phyloP scores from a whole-genome alignment of 2,888 invertebrate species.

The Drosophila tanythrix region DNA sequence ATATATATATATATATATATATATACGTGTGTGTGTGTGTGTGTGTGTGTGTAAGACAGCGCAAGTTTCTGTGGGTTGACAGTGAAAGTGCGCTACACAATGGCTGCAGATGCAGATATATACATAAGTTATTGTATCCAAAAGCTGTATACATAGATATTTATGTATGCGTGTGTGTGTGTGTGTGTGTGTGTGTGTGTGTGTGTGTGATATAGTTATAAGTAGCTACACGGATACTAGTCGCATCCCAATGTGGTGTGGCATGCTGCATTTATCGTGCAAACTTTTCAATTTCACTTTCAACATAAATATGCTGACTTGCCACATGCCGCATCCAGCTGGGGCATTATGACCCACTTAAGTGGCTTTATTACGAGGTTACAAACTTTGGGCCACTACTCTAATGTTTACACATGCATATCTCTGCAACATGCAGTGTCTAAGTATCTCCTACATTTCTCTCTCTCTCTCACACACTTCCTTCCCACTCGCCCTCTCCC shows the following conservation, averaged over 20 bases:
- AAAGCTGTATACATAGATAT: constrained; percentile 1
- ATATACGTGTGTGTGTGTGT: constrained; percentile 20
- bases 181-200: constrained; percentile 6
- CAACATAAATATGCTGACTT: constrained; percentile 71
- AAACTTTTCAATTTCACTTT: constrained; percentile 81
- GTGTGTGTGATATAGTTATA: constrained; percentile 34
- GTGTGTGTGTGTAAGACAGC: constrained; percentile 36
- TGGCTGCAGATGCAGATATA: constrained; percentile 26
- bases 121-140: not conserved
- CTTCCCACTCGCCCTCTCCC: not conserved
- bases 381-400: constrained; percentile 65
- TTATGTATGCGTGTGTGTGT: constrained; percentile 2
- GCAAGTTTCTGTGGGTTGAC: constrained; percentile 63
- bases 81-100: constrained; percentile 62
- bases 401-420: constrained; percentile 26
- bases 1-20: not conserved
- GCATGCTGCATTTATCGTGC: constrained; percentile 57
- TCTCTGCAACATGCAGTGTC: constrained; percentile 17
- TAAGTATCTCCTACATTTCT: not conserved
- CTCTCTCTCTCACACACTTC: not conserved
- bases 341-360: constrained; percentile 81
- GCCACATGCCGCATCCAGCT: constrained; percentile 32
- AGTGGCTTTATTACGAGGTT: constrained; percentile 82
- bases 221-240: constrained; percentile 35
- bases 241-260: constrained; percentile 12